phyloP scores from a whole-genome alignment of 2,888 invertebrate species.

The Barypeithes pellucidus region DNA sequence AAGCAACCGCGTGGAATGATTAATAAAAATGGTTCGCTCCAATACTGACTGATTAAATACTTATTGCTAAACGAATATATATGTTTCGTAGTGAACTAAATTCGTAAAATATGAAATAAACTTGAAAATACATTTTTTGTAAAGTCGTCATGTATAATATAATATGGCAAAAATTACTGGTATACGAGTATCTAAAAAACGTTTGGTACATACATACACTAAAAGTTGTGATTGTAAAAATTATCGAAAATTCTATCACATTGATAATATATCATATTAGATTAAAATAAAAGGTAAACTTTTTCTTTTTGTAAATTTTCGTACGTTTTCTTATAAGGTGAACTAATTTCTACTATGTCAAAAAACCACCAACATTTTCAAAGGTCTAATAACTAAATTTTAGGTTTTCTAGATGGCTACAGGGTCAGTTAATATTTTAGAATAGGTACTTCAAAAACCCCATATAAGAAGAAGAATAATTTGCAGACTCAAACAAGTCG shows the following conservation, averaged over 20 bases:
- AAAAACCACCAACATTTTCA: constrained; percentile 25
- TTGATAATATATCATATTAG: constrained; percentile 68
- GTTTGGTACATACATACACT: constrained; percentile 72
- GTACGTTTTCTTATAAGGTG: constrained; percentile 53
- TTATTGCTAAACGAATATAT: constrained; percentile 72
- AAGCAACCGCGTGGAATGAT: constrained; percentile 66
- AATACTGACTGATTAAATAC: constrained; percentile 72
- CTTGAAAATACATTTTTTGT: constrained; percentile 53
- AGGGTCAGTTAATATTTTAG: no score
- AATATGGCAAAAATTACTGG: constrained; percentile 71
- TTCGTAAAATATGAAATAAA: constrained; percentile 42
- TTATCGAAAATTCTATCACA: constrained; percentile 81
- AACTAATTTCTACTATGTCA: constrained; percentile 55
- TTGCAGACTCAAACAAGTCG: no score
- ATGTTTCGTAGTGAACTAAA: constrained; percentile 62
- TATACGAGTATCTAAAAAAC: constrained; percentile 72
- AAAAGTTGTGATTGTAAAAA: constrained; percentile 78
- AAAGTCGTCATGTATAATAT: constrained; percentile 58
- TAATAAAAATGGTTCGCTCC: constrained; percentile 67
- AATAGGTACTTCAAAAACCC: background rate
- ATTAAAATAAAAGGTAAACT: constrained; percentile 52
- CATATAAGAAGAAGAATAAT: no score
- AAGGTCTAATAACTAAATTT: background rate
- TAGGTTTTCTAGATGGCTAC: no score
- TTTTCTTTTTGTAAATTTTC: constrained; percentile 46